phyloP scores from a whole-genome alignment of 2,888 invertebrate genomes.

The Brachyopa scutellaris region DNA sequence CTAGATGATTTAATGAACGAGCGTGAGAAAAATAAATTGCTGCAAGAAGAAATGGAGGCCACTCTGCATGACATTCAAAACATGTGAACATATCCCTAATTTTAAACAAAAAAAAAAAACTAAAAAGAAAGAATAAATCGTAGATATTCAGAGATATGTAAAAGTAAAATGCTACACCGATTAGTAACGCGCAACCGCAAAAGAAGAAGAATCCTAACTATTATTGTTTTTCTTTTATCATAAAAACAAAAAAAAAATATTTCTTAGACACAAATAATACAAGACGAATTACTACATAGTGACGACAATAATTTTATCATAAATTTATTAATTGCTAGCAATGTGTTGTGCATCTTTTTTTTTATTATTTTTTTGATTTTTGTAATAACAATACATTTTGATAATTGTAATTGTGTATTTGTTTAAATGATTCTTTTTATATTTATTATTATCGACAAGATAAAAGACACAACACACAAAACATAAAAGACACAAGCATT shows the following conservation, averaged over 20 bases:
- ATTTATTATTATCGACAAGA: constrained; percentile 47
- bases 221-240: constrained; percentile 24
- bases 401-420: constrained; percentile 52
- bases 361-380: constrained; percentile 2
- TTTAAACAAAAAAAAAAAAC: constrained; percentile 49
- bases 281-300: constrained; percentile 27
- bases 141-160: constrained; percentile 48
- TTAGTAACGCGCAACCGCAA: constrained; percentile 47
- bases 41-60: constrained; percentile 99
- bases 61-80: constrained; percentile 99
- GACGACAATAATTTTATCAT: constrained; percentile 29
- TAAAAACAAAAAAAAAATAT: constrained; percentile 46
- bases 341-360: constrained; percentile 53
- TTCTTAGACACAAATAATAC: constrained; percentile 31
- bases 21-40: constrained; percentile 97
- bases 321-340: constrained; percentile 37
- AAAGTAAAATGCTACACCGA: constrained; percentile 39
- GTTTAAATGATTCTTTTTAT: constrained; percentile 48
- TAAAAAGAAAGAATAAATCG: constrained; percentile 41
- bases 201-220: constrained; percentile 46
- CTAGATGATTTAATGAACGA: constrained; percentile 97
- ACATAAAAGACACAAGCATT: constrained; percentile 10
- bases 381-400: constrained; percentile 20
- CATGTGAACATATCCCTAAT: constrained; percentile 87
- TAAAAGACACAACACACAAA: constrained; percentile 41